Conservation (phyloP, 53 echinoderm and acorn worm species). For the Zoroaster sp. region DNA sequence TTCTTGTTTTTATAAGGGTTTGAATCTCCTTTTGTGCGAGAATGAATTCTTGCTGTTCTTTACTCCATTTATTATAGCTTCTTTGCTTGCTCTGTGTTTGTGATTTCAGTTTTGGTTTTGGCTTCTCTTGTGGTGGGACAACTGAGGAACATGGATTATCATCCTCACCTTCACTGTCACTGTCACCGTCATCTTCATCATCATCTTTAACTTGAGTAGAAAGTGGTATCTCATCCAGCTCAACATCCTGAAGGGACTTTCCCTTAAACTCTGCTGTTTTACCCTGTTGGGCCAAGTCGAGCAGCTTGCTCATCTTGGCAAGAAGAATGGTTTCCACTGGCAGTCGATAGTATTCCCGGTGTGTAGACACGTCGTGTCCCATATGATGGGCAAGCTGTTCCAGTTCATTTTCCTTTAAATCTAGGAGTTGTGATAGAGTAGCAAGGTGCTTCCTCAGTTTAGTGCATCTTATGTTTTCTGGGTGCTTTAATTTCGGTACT, state of each 20-base stretch:
- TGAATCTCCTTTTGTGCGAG: background rate
- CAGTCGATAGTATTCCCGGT: conserved; percentile 3
- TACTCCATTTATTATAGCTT: background rate
- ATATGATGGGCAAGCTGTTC: conserved; percentile 64
- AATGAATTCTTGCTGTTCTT: background rate
- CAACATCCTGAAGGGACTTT: background rate
- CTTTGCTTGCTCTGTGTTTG: background rate
- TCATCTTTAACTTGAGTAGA: background rate
- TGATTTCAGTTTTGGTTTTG: background rate
- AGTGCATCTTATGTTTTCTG: conserved; percentile 47
- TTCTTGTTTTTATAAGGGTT: background rate
- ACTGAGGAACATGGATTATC: background rate
- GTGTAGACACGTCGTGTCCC: conserved; percentile 40
- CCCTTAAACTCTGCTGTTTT: conserved; percentile 3
- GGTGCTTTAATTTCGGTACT: conserved; percentile 42
- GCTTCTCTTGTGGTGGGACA: background rate
- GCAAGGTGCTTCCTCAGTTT: conserved; percentile 69
- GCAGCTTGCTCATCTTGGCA: conserved; percentile 26
- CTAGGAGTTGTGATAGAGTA: conserved; percentile 58
- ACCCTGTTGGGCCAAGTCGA: conserved; percentile 5
- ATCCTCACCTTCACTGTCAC: conserved; percentile 22
- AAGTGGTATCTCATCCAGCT: background rate
- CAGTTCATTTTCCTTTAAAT: conserved; percentile 26
- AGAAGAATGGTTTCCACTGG: conserved; percentile 10
- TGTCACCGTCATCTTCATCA: conserved; percentile 21